A percentile compares a stretch with the other conserved stretches of the same genome.
phyloP scores from a whole-genome alignment of 2,888 invertebrate species.

The Parnassius glacialis region DNA sequence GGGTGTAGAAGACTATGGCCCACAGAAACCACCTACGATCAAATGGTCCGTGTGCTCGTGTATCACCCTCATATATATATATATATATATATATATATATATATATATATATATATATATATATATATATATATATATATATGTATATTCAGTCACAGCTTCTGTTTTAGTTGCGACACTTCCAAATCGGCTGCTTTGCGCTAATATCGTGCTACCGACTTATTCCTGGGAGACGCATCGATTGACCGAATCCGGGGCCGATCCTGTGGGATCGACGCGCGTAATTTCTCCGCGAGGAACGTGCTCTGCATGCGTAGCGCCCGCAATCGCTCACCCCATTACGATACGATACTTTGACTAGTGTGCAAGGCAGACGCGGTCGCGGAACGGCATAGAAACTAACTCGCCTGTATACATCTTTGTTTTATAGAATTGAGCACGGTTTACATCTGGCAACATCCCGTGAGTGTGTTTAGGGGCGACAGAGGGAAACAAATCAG shows the following conservation, averaged over 20 bases:
- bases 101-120: background rate
- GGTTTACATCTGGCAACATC: no score
- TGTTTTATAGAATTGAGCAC: no score
- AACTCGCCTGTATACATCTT: no score
- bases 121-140: background rate
- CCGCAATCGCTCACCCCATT: slow-evolving; percentile 60
- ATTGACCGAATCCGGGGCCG: slow-evolving; percentile 69
- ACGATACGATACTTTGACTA: slow-evolving; percentile 37
- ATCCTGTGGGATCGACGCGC: slow-evolving; percentile 64
- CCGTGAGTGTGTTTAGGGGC: no score
- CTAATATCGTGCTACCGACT: slow-evolving; percentile 15
- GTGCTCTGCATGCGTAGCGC: slow-evolving; percentile 64
- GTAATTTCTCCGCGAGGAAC: slow-evolving; percentile 71
- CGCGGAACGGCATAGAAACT: slow-evolving; percentile 25
- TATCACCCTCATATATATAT: background rate
- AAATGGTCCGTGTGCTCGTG: no score
- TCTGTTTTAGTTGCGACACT: slow-evolving; percentile 9
- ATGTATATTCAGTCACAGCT: background rate
- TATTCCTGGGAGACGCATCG: slow-evolving; percentile 56
- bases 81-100: background rate
- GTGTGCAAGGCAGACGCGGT: slow-evolving; percentile 24
- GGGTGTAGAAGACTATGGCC: no score
- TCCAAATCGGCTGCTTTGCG: slow-evolving; percentile 8
- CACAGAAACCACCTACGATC: no score
- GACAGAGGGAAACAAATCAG: no score